A percentile compares a stretch with the other conserved stretches of the same genome.
These are phyloP conservation scores for Darevskia mixta DNA, from an alignment of 2,797 vertebrate species.

Conservation along the genomic window DNA sequence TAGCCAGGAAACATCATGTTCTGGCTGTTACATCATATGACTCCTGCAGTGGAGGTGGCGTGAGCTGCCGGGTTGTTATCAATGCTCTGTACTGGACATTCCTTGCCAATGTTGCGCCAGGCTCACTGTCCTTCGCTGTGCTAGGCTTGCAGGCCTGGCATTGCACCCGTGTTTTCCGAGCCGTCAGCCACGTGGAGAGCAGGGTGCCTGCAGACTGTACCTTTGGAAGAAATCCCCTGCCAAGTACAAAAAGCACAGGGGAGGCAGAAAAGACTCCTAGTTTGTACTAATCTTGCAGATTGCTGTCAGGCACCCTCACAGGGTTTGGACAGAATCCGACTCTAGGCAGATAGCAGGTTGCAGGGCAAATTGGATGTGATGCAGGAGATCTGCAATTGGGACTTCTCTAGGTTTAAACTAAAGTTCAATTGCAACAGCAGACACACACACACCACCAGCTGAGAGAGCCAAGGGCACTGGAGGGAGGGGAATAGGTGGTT, in stretches of 20 bases:
- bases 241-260: too few relatives aligned
- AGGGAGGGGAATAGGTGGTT: neutral
- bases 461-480: neutral
- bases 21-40: neutral
- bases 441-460: too few relatives aligned
- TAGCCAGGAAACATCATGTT: neutral
- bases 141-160: neutral
- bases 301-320: too few relatives aligned
- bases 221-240: neutral
- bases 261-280: too few relatives aligned
- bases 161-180: neutral
- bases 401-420: neutral
- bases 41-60: neutral
- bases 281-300: too few relatives aligned
- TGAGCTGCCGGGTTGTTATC: neutral
- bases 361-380: neutral
- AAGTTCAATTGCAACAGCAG: neutral
- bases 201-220: fast-evolving
- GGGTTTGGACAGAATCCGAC: too few relatives aligned
- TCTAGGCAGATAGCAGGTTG: neutral
- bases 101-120: neutral
- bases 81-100: neutral
- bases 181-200: neutral
- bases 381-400: neutral
- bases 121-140: neutral